Evolutionary conservation across 1,140 invertebrate species (phyloP).

Genomic region (Drosophila kepulauana): DNA sequence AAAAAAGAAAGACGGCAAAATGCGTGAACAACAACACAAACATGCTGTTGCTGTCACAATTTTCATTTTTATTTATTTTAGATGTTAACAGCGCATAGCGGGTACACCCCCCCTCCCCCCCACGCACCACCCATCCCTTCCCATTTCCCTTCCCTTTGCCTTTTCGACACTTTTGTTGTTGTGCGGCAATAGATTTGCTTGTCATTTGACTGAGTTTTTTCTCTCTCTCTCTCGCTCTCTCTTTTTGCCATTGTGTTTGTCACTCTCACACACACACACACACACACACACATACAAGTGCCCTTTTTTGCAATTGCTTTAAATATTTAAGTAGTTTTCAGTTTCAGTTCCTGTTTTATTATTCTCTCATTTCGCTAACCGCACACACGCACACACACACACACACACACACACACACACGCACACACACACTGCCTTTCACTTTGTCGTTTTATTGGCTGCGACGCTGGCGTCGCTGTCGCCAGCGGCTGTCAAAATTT

Average conservation of each 20-base stretch:
- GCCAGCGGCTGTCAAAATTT: background rate
- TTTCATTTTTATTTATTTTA: constrained; percentile 68
- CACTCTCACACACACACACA: constrained; percentile 16
- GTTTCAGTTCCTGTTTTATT: constrained; percentile 55
- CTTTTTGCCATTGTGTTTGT: constrained; percentile 46
- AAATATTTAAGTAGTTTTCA: constrained; percentile 76
- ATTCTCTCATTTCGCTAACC: constrained; percentile 50
- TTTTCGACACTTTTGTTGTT: constrained; percentile 13
- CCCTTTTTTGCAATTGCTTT: constrained; percentile 67
- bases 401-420: background rate
- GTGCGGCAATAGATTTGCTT: constrained; percentile 43
- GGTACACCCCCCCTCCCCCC: background rate
- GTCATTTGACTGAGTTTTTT: constrained; percentile 42
- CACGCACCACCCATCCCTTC: no score
- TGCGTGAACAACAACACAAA: constrained; percentile 7
- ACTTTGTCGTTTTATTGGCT: constrained; percentile 15
- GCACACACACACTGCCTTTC: constrained; percentile 26
- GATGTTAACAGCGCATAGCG: constrained; percentile 62
- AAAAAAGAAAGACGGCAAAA: background rate
- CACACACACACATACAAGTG: constrained; percentile 41
- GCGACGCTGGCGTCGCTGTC: constrained; percentile 6
- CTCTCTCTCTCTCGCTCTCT: constrained; percentile 39
- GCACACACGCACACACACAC: constrained; percentile 35
- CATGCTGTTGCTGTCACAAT: constrained; percentile 47
- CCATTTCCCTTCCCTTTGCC: constrained; percentile 9